Conservation (phyloP, 2,797 vertebrate genomes). For the Mergus octosetaceus region DNA sequence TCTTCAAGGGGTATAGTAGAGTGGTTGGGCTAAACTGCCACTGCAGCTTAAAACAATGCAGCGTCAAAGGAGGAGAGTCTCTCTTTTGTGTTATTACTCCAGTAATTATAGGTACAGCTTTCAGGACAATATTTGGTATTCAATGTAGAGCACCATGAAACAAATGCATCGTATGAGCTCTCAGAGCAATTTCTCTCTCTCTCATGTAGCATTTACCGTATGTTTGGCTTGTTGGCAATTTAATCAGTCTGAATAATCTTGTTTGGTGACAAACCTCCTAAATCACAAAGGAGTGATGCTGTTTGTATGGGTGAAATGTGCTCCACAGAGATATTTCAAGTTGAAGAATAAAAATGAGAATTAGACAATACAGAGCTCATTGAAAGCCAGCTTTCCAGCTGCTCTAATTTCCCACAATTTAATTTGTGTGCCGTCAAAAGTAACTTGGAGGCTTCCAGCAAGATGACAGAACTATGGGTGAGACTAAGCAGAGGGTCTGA, state of each 20-base stretch:
- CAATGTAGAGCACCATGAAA: background rate
- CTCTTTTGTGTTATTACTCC: background rate
- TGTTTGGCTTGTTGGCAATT: slow-evolving; percentile 65
- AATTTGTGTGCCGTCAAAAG: slow-evolving; percentile 27
- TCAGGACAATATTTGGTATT: slow-evolving; percentile 25
- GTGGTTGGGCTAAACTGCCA: background rate
- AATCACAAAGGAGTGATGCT: slow-evolving; percentile 65
- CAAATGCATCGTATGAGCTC: slow-evolving; percentile 14
- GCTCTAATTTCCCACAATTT: slow-evolving; percentile 60
- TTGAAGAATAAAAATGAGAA: slow-evolving; percentile 66
- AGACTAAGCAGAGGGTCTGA: slow-evolving; percentile 22
- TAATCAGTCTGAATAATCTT: slow-evolving; percentile 73
- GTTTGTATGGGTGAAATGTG: slow-evolving; percentile 64
- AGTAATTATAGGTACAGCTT: background rate
- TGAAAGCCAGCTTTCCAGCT: slow-evolving; percentile 49
- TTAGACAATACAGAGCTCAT: slow-evolving; percentile 55
- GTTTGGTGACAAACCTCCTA: slow-evolving; percentile 65
- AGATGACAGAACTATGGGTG: slow-evolving; percentile 13
- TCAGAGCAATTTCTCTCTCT: slow-evolving; percentile 53
- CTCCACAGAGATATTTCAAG: slow-evolving; percentile 48
- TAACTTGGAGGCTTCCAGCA: slow-evolving; percentile 45
- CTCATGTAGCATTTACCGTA: slow-evolving; percentile 56
- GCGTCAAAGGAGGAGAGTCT: background rate
- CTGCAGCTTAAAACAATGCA: background rate
- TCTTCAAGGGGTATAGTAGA: background rate